Conservation (phyloP, 2,888 invertebrate species). For the Mylabris sibirica region DNA sequence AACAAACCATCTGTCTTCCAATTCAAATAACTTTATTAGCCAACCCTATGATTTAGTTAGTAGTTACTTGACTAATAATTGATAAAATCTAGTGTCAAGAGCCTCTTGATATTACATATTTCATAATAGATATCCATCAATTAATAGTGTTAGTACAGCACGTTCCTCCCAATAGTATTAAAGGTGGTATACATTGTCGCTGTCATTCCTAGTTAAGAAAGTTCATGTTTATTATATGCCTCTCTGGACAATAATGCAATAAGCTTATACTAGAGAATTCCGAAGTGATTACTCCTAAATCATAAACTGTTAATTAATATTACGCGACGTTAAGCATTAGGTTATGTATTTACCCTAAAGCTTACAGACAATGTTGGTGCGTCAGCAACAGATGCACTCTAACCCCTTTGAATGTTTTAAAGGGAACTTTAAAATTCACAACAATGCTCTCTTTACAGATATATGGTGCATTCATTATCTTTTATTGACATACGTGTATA, state of each 20-base stretch:
- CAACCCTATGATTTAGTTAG: not conserved
- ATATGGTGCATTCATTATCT: conserved; percentile 31
- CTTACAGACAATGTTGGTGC: conserved; percentile 9
- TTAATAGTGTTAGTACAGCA: conserved; percentile 49
- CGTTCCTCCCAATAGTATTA: conserved; percentile 47
- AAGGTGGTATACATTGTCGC: conserved; percentile 43
- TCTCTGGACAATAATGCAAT: conserved; percentile 9
- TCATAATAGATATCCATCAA: conserved; percentile 45
- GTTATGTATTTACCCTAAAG: conserved; percentile 3
- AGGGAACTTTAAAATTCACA: conserved; percentile 30
- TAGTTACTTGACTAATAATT: conserved; percentile 1
- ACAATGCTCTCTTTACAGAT: conserved; percentile 11
- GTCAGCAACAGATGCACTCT: conserved; percentile 25
- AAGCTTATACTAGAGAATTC: conserved; percentile 3
- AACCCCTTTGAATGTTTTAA: not conserved
- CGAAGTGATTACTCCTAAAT: conserved; percentile 9
- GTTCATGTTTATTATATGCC: conserved; percentile 29
- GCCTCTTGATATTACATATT: not conserved
- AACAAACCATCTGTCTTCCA: conserved; percentile 16
- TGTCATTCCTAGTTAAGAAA: conserved; percentile 51
- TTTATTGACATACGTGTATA: conserved; percentile 29
- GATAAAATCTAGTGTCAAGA: not conserved
- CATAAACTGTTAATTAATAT: conserved; percentile 15
- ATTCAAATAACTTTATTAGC: conserved; percentile 2
- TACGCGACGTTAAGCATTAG: not conserved